Evolutionary conservation across 2,797 vertebrate genomes (phyloP), one percentile per base, ranked within the genome.

Genomic region (Miichthys miiuy): DNA sequence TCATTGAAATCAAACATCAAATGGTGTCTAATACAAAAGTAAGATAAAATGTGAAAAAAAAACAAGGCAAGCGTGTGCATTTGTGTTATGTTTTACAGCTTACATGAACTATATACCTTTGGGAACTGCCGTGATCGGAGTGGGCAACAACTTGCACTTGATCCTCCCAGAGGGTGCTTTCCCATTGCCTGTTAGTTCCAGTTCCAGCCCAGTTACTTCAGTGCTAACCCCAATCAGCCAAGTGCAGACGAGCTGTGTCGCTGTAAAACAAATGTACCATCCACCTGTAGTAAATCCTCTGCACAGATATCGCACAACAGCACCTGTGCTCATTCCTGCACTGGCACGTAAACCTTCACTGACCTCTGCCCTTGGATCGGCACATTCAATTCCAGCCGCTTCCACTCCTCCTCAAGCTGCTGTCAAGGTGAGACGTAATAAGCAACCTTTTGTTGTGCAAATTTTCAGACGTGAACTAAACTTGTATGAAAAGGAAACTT

Each of bases 121-220:
- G 54, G 94, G 92, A 70, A 72, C 92, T 3, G 68, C 94, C 6
- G 75, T 94, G n/a, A 84, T 96, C 0, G 90, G 92, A 20, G 85
- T 95, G 61, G 94, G 92, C 27, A 82, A 91, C 79, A 94, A 91
- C 81, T 71, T 96, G 72, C 95, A 95, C 61, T 76, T 96, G 51
- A 93, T 96, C 68, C 89, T 96, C 7, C 95, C 95, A 18, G 91
- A 95, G n/a, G 90, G 92, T 6, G 60, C 84, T 38, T 90, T 93
- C 74, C 87, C 94, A 51, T 78, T 95, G 52, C 87, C 95, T 2
- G 48, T 89, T 38, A 71, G 89, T 9, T 81, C 92, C 55, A 81
- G 79, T 44, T 85, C 88, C 48, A 75, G 50, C 71, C 78, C 89
- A 18, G 67, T 91, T 10, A 63, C 87, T 3, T 61, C 92, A 0